These are phyloP conservation scores for Cryptus viduatorius DNA, from an alignment of 2,888 invertebrate species.

Conservation along the genomic window DNA sequence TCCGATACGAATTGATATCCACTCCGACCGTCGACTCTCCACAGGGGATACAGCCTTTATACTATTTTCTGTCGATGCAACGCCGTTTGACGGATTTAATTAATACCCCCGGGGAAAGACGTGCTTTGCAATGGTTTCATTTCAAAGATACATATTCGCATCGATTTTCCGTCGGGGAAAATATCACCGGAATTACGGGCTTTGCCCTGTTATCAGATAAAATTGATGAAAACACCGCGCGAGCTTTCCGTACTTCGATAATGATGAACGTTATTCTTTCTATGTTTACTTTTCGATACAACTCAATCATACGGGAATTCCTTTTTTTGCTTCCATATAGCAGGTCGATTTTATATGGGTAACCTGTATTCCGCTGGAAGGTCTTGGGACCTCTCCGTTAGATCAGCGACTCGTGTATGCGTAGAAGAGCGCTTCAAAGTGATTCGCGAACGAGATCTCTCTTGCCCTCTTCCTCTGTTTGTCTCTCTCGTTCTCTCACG, in stretches of 20 bases:
- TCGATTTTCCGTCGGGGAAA: constrained; percentile 5
- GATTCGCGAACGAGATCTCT: constrained; percentile 44
- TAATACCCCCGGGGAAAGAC: constrained; percentile 11
- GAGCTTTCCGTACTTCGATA: background rate
- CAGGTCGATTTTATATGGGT: background rate
- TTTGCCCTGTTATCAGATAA: background rate
- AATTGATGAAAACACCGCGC: background rate
- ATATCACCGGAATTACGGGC: background rate
- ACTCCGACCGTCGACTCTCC: constrained; percentile 24
- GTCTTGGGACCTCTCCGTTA: background rate
- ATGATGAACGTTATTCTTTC: background rate
- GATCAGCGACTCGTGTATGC: background rate
- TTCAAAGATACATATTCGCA: constrained; percentile 24
- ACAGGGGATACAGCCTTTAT: background rate
- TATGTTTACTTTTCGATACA: background rate
- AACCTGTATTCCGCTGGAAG: background rate
- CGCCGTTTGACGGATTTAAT: constrained; percentile 33
- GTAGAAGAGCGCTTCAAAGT: constrained; percentile 12
- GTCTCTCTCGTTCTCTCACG: background rate
- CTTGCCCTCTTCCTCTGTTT: constrained; percentile 12
- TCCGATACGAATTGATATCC: constrained; percentile 45
- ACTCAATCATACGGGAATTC: background rate
- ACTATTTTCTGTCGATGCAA: constrained; percentile 8
- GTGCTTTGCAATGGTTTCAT: background rate
- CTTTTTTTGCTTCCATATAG: background rate